A percentile compares a stretch with the other conserved stretches of the same genome.
phyloP scores from a whole-genome alignment of 1,140 invertebrate genomes.

The Amyelois transitella region DNA sequence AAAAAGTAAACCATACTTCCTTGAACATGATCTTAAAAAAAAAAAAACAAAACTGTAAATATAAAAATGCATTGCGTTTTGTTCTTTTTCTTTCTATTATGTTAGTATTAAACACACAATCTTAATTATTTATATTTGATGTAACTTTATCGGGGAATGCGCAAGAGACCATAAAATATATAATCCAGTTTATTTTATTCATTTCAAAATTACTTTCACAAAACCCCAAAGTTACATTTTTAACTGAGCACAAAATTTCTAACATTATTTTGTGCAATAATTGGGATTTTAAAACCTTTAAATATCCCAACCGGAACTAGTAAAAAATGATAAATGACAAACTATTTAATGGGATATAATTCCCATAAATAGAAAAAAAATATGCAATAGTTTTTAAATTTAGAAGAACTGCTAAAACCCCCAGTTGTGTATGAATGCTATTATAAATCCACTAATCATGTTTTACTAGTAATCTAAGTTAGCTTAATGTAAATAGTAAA shows the following conservation, averaged over 20 bases:
- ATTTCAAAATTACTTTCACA: not conserved
- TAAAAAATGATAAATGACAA: conserved; percentile 6
- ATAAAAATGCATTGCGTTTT: conserved; percentile 1
- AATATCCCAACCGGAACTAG: not conserved
- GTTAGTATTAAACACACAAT: conserved; percentile 40
- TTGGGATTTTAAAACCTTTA: conserved; percentile 5
- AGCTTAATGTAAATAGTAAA: conserved; percentile 25
- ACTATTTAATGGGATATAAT: too few relatives aligned
- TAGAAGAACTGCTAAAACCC: too few relatives aligned
- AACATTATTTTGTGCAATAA: conserved; percentile 11
- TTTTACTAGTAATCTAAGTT: conserved; percentile 21
- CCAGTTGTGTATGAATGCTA: too few relatives aligned
- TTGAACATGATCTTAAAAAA: not conserved
- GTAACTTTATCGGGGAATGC: too few relatives aligned
- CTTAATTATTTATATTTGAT: conserved; percentile 24
- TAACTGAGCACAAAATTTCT: conserved; percentile 7
- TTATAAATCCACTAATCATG: not conserved
- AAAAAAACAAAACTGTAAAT: conserved; percentile 11
- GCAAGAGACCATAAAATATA: too few relatives aligned
- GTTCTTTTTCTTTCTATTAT: conserved; percentile 8
- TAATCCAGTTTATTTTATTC: too few relatives aligned
- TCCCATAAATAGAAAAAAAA: too few relatives aligned
- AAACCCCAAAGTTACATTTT: not conserved
- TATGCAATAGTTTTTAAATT: too few relatives aligned
- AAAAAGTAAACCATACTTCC: conserved; percentile 6